A percentile compares a stretch with the other conserved stretches of the same genome.
Evolutionary conservation across 2,888 invertebrate genomes (phyloP).

Genomic region (Chloroclystis v-ata): DNA sequence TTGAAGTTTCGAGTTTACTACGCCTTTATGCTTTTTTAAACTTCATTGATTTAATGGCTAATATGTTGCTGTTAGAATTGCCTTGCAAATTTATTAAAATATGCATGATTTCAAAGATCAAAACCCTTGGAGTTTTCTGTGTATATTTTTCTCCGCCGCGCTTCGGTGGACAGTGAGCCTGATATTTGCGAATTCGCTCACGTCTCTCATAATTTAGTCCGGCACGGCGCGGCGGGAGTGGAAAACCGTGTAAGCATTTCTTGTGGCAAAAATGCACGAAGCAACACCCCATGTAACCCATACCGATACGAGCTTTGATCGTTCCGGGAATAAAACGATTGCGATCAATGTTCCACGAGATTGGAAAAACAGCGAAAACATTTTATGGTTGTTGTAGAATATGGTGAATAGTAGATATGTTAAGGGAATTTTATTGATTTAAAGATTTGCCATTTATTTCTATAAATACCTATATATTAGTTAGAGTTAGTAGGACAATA

Average conservation of each 20-base stretch:
- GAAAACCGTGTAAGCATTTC: constrained; percentile 61
- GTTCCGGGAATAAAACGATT: constrained; percentile 17
- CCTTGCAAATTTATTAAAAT: too few relatives aligned
- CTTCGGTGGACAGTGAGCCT: constrained; percentile 31
- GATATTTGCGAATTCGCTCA: constrained; percentile 55
- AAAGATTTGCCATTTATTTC: too few relatives aligned
- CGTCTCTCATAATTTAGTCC: constrained; percentile 59
- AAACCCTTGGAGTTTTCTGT: too few relatives aligned
- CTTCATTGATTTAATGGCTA: too few relatives aligned
- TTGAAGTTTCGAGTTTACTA: too few relatives aligned
- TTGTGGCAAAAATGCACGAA: constrained; percentile 33
- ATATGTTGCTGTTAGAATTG: too few relatives aligned
- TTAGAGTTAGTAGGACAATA: too few relatives aligned
- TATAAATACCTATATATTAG: too few relatives aligned
- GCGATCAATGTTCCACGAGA: constrained; percentile 16
- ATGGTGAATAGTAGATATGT: not conserved
- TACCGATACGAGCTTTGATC: constrained; percentile 13
- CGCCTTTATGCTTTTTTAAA: too few relatives aligned
- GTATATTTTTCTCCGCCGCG: too few relatives aligned
- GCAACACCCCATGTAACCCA: constrained; percentile 12
- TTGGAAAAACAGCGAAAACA: constrained; percentile 19
- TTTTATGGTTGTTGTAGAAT: not conserved
- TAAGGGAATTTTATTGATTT: not conserved
- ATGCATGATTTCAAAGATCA: too few relatives aligned
- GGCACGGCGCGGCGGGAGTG: constrained; percentile 44